phyloP scores from a whole-genome alignment of 2,797 vertebrate genomes.

The Sarcophilus harrisii region DNA sequence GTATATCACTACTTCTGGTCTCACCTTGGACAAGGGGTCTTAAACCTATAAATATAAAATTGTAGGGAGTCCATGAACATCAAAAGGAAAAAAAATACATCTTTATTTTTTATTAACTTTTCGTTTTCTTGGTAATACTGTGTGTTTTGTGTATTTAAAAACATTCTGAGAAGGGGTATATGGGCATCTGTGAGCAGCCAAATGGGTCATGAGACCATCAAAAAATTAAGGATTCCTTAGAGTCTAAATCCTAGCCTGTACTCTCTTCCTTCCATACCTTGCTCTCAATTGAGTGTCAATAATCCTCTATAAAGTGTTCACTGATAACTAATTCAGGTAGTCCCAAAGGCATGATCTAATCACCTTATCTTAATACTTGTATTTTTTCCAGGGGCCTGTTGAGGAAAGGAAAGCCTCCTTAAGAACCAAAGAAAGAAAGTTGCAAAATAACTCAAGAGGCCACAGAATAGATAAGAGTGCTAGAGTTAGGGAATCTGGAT shows the following conservation, averaged over 20 bases:
- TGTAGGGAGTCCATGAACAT: not conserved
- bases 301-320: not conserved
- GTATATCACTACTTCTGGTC: not conserved
- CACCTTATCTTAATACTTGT: constrained; percentile 16
- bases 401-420: not conserved
- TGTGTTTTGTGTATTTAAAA: not conserved
- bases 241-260: not conserved
- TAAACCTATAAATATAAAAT: not conserved
- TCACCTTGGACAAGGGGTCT: not conserved
- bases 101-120: not conserved
- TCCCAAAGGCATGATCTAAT: not conserved
- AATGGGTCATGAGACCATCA: not conserved
- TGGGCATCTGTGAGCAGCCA: not conserved
- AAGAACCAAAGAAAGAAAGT: not conserved
- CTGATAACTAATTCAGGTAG: constrained; percentile 2
- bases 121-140: not conserved
- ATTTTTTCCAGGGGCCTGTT: constrained; percentile 1
- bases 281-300: not conserved
- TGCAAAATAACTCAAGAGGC: not conserved
- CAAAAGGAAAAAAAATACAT: not conserved
- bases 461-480: not conserved
- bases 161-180: not conserved
- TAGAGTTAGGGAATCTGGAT: not conserved
- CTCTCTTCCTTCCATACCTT: not conserved
- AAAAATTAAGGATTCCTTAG: not conserved